Conservation (phyloP, 2,888 invertebrate genomes). For the Acleris holmiana region DNA sequence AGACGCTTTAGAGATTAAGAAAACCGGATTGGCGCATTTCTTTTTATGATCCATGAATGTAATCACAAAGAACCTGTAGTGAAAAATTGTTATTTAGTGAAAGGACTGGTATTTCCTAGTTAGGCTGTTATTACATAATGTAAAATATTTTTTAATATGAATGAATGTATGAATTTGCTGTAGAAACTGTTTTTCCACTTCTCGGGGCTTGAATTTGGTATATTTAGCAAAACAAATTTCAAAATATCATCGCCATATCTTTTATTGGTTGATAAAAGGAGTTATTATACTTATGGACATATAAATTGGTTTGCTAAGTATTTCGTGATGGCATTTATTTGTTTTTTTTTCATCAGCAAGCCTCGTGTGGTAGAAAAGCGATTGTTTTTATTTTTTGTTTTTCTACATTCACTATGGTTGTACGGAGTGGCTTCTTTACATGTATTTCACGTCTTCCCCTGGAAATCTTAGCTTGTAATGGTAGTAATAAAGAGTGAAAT, state of each 20-base stretch:
- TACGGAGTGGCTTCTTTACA: constrained; percentile 19
- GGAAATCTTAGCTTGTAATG: not conserved
- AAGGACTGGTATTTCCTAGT: constrained; percentile 38
- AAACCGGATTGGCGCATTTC: not conserved
- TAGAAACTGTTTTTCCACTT: constrained; percentile 29
- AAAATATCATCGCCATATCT: not conserved
- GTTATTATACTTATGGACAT: no score
- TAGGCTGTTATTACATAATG: constrained; percentile 35
- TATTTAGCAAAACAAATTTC: not conserved
- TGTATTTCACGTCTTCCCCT: constrained; percentile 17
- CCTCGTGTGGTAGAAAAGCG: constrained; percentile 24
- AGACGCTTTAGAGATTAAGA: no score
- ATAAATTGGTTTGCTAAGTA: not conserved
- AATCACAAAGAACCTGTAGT: constrained; percentile 25
- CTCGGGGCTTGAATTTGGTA: constrained; percentile 5
- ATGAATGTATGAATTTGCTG: constrained; percentile 16
- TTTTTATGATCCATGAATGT: constrained; percentile 1
- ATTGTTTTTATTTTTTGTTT: constrained; percentile 18
- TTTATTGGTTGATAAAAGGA: not conserved
- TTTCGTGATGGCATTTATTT: constrained; percentile 32
- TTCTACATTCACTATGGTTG: constrained; percentile 15
- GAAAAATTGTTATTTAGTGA: constrained; percentile 41
- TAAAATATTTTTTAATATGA: constrained; percentile 39
- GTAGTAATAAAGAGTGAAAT: constrained; percentile 20
- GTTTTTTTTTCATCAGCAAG: constrained; percentile 10